Conservation (phyloP, 2,888 invertebrate genomes). For the Anthrax anthrax region DNA sequence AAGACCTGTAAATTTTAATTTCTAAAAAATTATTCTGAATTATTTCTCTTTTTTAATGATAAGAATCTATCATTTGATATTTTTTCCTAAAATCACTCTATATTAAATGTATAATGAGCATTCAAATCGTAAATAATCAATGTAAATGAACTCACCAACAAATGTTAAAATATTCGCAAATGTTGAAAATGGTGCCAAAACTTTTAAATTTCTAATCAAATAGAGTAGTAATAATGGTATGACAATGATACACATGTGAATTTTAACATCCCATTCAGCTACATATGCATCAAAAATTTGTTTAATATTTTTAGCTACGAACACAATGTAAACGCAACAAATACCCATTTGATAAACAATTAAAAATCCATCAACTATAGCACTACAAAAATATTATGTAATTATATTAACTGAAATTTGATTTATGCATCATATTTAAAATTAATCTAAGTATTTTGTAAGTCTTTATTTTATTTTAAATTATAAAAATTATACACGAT, state of each 20-base stretch:
- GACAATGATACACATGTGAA: constrained; percentile 53
- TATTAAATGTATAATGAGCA: too few species aligned
- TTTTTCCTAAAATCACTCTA: too few species aligned
- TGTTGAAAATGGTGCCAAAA: constrained; percentile 70
- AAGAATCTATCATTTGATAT: too few species aligned
- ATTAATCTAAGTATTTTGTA: too few species aligned
- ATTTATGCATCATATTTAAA: too few species aligned
- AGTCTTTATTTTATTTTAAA: too few species aligned
- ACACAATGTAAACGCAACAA: constrained; percentile 75
- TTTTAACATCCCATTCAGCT: constrained; percentile 35
- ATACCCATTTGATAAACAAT: constrained; percentile 78
- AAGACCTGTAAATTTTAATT: constrained; percentile 41
- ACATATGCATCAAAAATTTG: constrained; percentile 30
- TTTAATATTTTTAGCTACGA: constrained; percentile 54
- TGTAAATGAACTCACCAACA: constrained; percentile 28
- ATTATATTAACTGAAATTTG: too few species aligned
- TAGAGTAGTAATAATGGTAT: constrained; percentile 54
- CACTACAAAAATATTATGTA: constrained; percentile 36
- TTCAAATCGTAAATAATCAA: too few species aligned
- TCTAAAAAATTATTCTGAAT: too few species aligned
- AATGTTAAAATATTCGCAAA: constrained; percentile 68
- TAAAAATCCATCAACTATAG: constrained; percentile 50
- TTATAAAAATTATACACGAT: too few species aligned
- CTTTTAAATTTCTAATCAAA: constrained; percentile 59
- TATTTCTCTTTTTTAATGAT: too few species aligned